Percentiles rank a stretch among this genome's conserved stretches.
Conservation (phyloP, 2,113 vertebrate species). For the Leptodactylus fuscus region DNA sequence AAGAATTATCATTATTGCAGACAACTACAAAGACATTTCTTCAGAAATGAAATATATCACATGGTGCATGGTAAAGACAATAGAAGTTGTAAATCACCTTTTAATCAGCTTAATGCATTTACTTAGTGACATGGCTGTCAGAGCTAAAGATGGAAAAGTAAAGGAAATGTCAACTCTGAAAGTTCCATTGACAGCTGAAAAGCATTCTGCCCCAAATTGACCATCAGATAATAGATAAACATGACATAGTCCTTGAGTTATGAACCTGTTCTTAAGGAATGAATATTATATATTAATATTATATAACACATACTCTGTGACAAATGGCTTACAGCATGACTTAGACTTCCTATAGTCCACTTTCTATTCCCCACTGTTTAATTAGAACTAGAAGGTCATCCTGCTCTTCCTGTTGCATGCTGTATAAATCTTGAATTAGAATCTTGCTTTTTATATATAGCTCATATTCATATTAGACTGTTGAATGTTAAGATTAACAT, state of each 20-base stretch:
- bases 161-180: background rate
- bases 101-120: slow-evolving; percentile 33
- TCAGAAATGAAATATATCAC: background rate
- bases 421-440: too few relatives aligned
- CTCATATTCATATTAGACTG: too few relatives aligned
- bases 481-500: too few relatives aligned
- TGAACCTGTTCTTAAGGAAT: background rate
- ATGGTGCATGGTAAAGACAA: background rate
- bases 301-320: background rate
- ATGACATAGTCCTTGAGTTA: background rate
- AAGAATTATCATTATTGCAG: background rate
- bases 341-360: background rate
- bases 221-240: background rate
- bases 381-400: too few relatives aligned
- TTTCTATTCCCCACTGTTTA: background rate
- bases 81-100: slow-evolving; percentile 6
- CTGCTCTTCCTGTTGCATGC: too few relatives aligned
- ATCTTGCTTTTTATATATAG: too few relatives aligned
- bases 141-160: background rate
- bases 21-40: background rate
- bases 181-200: slow-evolving; percentile 21
- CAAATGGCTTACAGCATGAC: background rate
- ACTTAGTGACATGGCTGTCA: slow-evolving; percentile 13
- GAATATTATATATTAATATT: too few relatives aligned
- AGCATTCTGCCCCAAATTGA: background rate